Conservation (phyloP, 1,140 invertebrate genomes). For the Sycobia sp. region DNA sequence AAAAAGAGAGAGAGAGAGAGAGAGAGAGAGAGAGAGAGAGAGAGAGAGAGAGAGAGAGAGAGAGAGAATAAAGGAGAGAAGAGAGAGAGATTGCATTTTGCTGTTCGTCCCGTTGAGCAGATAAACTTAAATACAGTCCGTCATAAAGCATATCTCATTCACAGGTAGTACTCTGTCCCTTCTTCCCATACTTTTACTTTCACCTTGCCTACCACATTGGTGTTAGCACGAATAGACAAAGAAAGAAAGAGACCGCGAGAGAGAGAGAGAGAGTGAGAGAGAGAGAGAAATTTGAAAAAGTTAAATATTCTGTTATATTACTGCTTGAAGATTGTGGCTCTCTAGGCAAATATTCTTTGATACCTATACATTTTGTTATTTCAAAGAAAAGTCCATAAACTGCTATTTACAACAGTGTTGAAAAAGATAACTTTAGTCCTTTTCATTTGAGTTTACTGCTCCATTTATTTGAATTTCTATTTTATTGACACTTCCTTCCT, state of each 20-base stretch:
- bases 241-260: neutral
- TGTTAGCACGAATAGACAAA: neutral
- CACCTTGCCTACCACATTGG: neutral
- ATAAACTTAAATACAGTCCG: conserved; percentile 35
- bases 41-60: neutral
- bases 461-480: too few relatives aligned
- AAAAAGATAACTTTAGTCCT: too few relatives aligned
- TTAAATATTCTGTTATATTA: too few relatives aligned
- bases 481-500: too few relatives aligned
- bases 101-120: conserved; percentile 21
- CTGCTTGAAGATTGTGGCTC: too few relatives aligned
- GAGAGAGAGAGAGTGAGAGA: neutral
- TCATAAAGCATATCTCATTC: conserved; percentile 39
- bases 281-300: neutral
- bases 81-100: conserved; percentile 16
- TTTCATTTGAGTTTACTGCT: too few relatives aligned
- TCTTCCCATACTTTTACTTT: neutral
- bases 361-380: too few relatives aligned
- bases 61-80: too few relatives aligned
- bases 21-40: neutral
- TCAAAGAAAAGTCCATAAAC: too few relatives aligned
- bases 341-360: too few relatives aligned
- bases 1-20: conserved; percentile 5
- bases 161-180: neutral
- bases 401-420: too few relatives aligned